phyloP scores from a whole-genome alignment of 1,140 invertebrate genomes.

The Drosophila arizonae region DNA sequence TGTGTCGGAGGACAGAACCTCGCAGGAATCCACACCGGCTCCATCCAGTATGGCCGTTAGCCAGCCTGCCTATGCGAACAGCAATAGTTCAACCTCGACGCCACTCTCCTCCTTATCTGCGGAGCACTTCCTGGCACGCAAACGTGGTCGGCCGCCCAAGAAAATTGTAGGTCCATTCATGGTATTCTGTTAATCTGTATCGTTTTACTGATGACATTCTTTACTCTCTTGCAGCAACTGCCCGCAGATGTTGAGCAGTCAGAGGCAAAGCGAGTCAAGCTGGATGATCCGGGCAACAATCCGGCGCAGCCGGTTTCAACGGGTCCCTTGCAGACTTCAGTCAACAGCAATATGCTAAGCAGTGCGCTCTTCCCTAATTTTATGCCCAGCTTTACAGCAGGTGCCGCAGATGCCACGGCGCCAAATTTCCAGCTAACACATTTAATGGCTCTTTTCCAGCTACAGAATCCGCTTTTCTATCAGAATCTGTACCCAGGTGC shows the following conservation, averaged over 20 bases:
- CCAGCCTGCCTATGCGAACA: constrained; percentile 12
- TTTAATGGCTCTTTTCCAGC: constrained; percentile 77
- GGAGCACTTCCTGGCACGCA: constrained; percentile 76
- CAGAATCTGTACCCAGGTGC: constrained; percentile 74
- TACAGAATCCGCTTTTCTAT: constrained; percentile 82
- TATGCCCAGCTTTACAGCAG: constrained; percentile 54
- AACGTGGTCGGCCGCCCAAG: constrained; percentile 78
- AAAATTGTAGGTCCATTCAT: constrained; percentile 64
- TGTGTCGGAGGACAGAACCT: constrained; percentile 39
- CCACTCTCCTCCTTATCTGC: constrained; percentile 75
- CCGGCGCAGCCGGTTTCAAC: constrained; percentile 9
- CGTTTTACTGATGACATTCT: constrained; percentile 2
- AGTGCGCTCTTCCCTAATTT: constrained; percentile 47
- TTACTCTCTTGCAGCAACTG: constrained; percentile 53
- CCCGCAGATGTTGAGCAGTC: constrained; percentile 57
- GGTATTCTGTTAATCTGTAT: not conserved
- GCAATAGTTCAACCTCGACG: constrained; percentile 60
- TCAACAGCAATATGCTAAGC: constrained; percentile 23
- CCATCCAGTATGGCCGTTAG: not conserved
- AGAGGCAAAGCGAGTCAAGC: constrained; percentile 61
- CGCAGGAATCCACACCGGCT: constrained; percentile 40
- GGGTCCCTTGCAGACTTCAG: not conserved
- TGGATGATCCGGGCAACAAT: constrained; percentile 46
- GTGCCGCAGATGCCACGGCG: constrained; percentile 45
- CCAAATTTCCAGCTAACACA: constrained; percentile 79